Base-by-base conservation (phyloP, 2,888 invertebrate genomes). In the Norana najaformis region DNA sequence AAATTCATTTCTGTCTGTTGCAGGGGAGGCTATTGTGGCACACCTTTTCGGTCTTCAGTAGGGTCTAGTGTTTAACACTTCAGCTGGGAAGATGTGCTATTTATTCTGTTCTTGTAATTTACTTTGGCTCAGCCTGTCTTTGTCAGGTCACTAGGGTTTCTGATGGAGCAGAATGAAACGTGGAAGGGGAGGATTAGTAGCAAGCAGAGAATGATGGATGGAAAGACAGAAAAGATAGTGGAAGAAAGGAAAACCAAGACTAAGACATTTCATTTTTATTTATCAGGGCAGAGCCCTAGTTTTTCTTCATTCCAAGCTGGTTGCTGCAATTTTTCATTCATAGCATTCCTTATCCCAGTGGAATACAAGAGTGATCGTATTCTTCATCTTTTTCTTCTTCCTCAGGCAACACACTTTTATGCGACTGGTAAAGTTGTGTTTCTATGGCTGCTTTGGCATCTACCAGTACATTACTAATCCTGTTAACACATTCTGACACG, bases 281-380 rank as follows among this genome's bases (percentile, higher is more conserved):
- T 47, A 23, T 23, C 47, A 47, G 41, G 18, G 53, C 11, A 53
- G 30, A 30, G 23, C n/a, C 69, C n/a, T 69, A 11, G 69, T 30
- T 69, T 69, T n/a, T 69, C 30, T 13, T 30, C 69, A 16, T 69
- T n/a, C 69, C n/a, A 69, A 69, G 69, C 69, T n/a, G 69, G 69
- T n/a, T 69, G 69, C 69, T 69, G 69, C 69, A 69, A 69, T 69
- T 30, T n/a, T 69, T 69, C 69, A 69, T 69, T 69, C 69, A 69
- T 69, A 69, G n/a, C 11, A n/a, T n/a, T n/a, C 69, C 69, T 69
- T 11, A n/a, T 69, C 69, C 69, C n/a, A 69, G 69, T 69, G 69
- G 69, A 69, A 69, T 69, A 69, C 69, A n/a, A 69, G 69, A 69
- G 69, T 69, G 69, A 69, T n/a, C 69, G 8, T 69, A 30, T 69